Percentiles rank a stretch among this genome's conserved stretches.
phyloP scores from a whole-genome alignment of 2,797 vertebrate genomes.

The Pipistrellus nathusii region DNA sequence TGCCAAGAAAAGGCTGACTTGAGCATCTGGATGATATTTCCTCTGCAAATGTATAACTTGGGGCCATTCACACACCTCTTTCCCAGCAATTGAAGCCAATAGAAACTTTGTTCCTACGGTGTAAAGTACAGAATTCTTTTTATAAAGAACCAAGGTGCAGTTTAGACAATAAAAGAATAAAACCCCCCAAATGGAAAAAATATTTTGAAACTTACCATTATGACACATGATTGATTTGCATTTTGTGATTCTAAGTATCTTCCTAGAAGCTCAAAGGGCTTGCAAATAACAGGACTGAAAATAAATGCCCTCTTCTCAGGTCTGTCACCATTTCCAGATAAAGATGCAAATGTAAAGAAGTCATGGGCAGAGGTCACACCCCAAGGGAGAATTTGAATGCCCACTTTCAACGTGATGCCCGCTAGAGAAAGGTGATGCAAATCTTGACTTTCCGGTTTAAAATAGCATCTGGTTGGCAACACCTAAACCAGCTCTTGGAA shows the following conservation, averaged over 20 bases:
- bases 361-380: conserved; percentile 37
- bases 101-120: conserved; percentile 74
- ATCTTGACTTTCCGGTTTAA: conserved; percentile 66
- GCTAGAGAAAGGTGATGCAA: conserved; percentile 47
- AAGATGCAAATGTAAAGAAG: conserved; percentile 51
- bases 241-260: conserved; percentile 55
- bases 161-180: conserved; percentile 75
- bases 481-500: conserved; percentile 43
- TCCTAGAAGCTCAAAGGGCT: conserved; percentile 52
- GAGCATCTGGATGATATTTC: conserved; percentile 90
- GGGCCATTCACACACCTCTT: conserved; percentile 86
- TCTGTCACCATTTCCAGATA: conserved; percentile 63
- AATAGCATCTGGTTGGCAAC: conserved; percentile 58
- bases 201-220: conserved; percentile 47
- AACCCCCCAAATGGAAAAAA: conserved; percentile 59
- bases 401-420: conserved; percentile 58
- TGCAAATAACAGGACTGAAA: conserved; percentile 60
- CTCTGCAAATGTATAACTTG: conserved; percentile 87
- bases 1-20: conserved; percentile 86
- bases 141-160: conserved; percentile 74
- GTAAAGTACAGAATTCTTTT: conserved; percentile 81
- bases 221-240: conserved; percentile 26
- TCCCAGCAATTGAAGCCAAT: conserved; percentile 85
- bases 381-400: conserved; percentile 53
- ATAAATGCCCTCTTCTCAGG: not conserved